Evolutionary conservation across 1,140 invertebrate species (phyloP), one percentile per base, ranked within the genome.

Genomic region (Drosophila subobscura): DNA sequence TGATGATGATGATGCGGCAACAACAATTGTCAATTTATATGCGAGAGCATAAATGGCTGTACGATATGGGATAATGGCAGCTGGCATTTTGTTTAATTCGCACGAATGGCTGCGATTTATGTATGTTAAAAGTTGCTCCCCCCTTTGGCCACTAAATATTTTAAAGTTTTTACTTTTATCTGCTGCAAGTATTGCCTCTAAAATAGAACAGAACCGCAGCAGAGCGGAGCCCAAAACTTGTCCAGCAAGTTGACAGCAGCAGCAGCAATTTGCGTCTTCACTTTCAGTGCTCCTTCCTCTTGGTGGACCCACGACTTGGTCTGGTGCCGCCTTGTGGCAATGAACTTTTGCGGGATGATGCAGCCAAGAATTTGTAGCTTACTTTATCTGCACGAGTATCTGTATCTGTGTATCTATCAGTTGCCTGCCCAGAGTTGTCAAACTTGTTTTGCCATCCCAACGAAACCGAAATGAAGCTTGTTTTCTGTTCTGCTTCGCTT

Each of bases 401-500:
- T 37, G 29, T 51, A 14, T 49, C 47, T 49, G 59, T 67, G 67
- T 72, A 71, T 73, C 71, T 73, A 54, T 63, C 71, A 73, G 40
- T 72, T 73, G 63, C 33, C 54, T 73, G 63, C 33, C 54, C 70
- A 65, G 71, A 85, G 77, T 73, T 85, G 81, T 73, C 77, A 85
- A 85, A 85, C 81, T 75, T 77, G 83, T 85, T 85, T 81, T 66
- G 60, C 23, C 65, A 47, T 52, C 60, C 60, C 58, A 85, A 86
- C 60, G 80, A 85, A 85, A 85, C 77, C 70, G 81, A 85, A 85
- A 85, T 77, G 77, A 73, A 77, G 79, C 79, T 77, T 63, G 66
- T 78, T 56, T 67, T 33, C 72, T 73, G 59, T 66, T 42, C 33
- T 54, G 52, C 7, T 37, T 4, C 4, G 40, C 42, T 27, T 25